Percentiles rank a stretch among this genome's conserved stretches.
Conservation (phyloP, 2,888 invertebrate genomes). For the Tetrapedia diversipes region DNA sequence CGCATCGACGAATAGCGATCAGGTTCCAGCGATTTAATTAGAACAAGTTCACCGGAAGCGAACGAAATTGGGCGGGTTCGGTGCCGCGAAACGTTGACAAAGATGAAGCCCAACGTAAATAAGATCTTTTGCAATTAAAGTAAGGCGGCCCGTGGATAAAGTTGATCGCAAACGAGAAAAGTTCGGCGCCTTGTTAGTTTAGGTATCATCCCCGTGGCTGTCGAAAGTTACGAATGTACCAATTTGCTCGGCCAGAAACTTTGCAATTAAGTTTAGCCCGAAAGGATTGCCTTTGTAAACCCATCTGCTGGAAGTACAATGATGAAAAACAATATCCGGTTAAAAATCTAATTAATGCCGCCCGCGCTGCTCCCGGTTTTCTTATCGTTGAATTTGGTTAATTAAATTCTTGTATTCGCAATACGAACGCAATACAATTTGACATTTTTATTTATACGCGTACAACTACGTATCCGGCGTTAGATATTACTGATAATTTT, state of each 20-base stretch:
- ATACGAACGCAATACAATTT: background rate
- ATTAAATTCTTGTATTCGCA: background rate
- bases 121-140: slow-evolving; percentile 57
- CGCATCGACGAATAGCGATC: background rate
- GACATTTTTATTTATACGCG: background rate
- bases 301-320: slow-evolving; percentile 23
- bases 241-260: slow-evolving; percentile 55
- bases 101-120: slow-evolving; percentile 58
- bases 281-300: slow-evolving; percentile 39
- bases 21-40: slow-evolving; percentile 6
- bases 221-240: slow-evolving; percentile 66
- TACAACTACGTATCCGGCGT: background rate
- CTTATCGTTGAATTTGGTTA: background rate
- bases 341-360: slow-evolving; percentile 4
- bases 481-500: no score
- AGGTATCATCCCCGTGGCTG: slow-evolving; percentile 56
- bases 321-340: slow-evolving; percentile 33
- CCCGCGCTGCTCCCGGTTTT: background rate
- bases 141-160: slow-evolving; percentile 28
- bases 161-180: slow-evolving; percentile 66
- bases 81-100: slow-evolving; percentile 19
- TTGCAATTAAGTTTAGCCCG: slow-evolving; percentile 58
- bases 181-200: slow-evolving; percentile 59
- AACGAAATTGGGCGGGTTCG: slow-evolving; percentile 21
- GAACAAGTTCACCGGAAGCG: background rate